These are phyloP conservation scores for Hycleus cichorii DNA, from an alignment of 1,140 invertebrate genomes.

Conservation along the genomic window DNA sequence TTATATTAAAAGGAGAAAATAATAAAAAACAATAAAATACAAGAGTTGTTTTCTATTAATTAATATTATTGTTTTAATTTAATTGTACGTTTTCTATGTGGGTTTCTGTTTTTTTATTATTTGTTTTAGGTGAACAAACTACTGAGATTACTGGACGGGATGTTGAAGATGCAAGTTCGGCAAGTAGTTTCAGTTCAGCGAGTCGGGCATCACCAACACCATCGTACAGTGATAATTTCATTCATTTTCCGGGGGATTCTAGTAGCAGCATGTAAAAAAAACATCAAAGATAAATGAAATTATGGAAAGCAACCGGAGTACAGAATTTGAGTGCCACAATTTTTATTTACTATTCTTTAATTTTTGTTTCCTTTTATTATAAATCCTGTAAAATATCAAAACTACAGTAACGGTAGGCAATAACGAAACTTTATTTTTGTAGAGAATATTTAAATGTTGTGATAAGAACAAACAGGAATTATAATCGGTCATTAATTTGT, in stretches of 20 bases:
- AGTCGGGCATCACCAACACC: conserved; percentile 72
- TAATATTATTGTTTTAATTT: not conserved
- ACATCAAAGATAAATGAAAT: not conserved
- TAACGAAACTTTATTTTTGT: too few relatives aligned
- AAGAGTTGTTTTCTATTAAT: not conserved
- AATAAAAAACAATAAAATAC: conserved; percentile 7
- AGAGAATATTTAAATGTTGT: too few relatives aligned
- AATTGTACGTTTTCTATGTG: not conserved
- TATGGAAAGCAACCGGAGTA: not conserved
- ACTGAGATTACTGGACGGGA: conserved; percentile 41
- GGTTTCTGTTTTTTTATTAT: conserved; percentile 2
- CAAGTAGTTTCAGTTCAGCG: conserved; percentile 70
- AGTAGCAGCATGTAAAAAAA: conserved; percentile 56
- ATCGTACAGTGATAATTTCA: conserved; percentile 62
- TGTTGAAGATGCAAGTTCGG: conserved; percentile 66
- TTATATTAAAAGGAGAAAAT: conserved; percentile 9
- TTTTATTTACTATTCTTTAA: conserved; percentile 1
- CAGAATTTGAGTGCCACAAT: not conserved
- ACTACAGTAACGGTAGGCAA: too few relatives aligned
- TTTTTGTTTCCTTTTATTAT: not conserved
- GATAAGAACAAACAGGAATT: too few relatives aligned
- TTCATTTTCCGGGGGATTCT: conserved; percentile 68
- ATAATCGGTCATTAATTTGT: too few relatives aligned
- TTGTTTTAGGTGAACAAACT: conserved; percentile 48
- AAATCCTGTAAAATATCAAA: too few relatives aligned